A percentile compares a stretch with the other conserved stretches of the same genome.
Conservation (phyloP, 2,797 vertebrate genomes). For the Sebastes elongatus region DNA sequence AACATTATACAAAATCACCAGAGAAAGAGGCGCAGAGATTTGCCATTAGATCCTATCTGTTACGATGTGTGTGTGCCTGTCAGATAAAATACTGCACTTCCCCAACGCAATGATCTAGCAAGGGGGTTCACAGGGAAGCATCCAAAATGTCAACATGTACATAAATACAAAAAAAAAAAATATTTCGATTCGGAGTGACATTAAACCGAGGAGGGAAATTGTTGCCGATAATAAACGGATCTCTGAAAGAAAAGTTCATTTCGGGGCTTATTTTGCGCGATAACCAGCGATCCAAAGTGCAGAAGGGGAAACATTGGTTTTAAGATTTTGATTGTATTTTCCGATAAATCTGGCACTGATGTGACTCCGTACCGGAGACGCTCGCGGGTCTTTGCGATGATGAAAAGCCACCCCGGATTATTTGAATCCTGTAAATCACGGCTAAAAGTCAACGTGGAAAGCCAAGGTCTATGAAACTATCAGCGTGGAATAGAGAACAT, state of each 20-base stretch:
- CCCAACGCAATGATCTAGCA: conserved; percentile 63
- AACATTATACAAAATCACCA: conserved; percentile 54
- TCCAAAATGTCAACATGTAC: conserved; percentile 75
- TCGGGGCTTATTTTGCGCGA: conserved; percentile 12
- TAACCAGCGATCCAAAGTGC: conserved; percentile 51
- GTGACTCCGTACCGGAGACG: conserved; percentile 16
- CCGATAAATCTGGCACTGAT: conserved; percentile 40
- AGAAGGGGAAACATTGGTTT: conserved; percentile 23
- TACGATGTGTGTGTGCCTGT: conserved; percentile 49
- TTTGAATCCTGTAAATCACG: conserved; percentile 79
- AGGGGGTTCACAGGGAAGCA: conserved; percentile 50
- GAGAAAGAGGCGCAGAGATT: conserved; percentile 46
- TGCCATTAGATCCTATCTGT: conserved; percentile 67
- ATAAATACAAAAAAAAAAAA: conserved; percentile 49
- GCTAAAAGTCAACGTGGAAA: conserved; percentile 74
- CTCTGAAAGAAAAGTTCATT: conserved; percentile 29
- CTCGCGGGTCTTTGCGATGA: conserved; percentile 36
- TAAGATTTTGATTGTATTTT: conserved; percentile 42
- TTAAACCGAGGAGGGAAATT: conserved; percentile 50
- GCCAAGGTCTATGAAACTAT: conserved; percentile 79
- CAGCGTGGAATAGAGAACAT: conserved; percentile 71
- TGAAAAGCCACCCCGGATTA: conserved; percentile 67
- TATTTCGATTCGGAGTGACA: conserved; percentile 48
- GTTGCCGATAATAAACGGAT: conserved; percentile 13
- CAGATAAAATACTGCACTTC: conserved; percentile 71